Evolutionary conservation across 2,888 invertebrate genomes (phyloP), one percentile per base, ranked within the genome.

Genomic region (Leucoptera coffeella): DNA sequence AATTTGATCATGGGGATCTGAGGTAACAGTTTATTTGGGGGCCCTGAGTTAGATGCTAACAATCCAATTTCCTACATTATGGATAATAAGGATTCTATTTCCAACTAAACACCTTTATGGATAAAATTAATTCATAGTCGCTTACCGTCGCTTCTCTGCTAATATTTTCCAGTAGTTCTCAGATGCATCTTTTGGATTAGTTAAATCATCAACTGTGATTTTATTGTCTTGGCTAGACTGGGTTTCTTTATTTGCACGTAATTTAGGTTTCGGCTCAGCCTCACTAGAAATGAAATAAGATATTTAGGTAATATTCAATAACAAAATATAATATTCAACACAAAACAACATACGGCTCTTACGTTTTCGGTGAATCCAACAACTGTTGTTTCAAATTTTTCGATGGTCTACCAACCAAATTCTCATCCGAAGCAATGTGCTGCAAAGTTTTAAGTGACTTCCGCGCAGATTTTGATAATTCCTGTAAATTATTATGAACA

Each of bases 391-490:
- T 78, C 25, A 62, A 46, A 47, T 40, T 53, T 50, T 67, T 60
- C 32, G 59, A 45, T 23, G 69, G 57, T 41, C 85, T 77, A 39
- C 85, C 84, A 39, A 77, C 79, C 36, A 86, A 64, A 54, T 87
- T 88, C 61, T 88, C 86, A 47, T 84, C 82, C 25, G 69, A 74
- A 17, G 84, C 81, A 23, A 78, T 71, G 32, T 74, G 78, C 51
- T 88, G 87, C 34, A 88, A 53, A 14, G 80, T 77, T 57, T 82
- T 85, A n/a, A 88, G 65, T 13, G 82, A 80, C 55, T 78, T 82
- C 41, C 85, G 64, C 17, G 71, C 56, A 38, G 59, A 64, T 48
- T 72, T 61, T 23, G 78, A 61, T 43, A 72, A 82, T 37, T 82
- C 73, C 73, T 75, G 33, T 2, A 43, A 45, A 27, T 22, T 22